A percentile compares a stretch with the other conserved stretches of the same genome.
phyloP scores from a whole-genome alignment of 2,888 invertebrate species.

The Pomacea canaliculata region DNA sequence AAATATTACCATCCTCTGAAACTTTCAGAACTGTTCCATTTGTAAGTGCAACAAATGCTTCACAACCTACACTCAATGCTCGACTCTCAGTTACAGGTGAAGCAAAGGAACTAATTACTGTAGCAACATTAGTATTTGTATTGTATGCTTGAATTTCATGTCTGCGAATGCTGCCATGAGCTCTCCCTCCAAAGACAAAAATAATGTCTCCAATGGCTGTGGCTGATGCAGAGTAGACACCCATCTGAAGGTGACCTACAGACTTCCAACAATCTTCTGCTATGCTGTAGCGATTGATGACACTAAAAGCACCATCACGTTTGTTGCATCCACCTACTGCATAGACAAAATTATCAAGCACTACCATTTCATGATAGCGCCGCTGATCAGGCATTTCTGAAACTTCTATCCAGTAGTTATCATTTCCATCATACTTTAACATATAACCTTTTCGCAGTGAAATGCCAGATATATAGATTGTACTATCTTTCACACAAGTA shows the following conservation, averaged over 20 bases:
- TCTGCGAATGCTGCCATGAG: conserved; percentile 36
- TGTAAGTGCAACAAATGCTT: conserved; percentile 36
- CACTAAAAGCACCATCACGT: conserved; percentile 34
- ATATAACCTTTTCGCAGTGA: conserved; percentile 37
- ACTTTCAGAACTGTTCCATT: conserved; percentile 41
- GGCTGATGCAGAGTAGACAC: conserved; percentile 41
- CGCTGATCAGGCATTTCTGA: conserved; percentile 40
- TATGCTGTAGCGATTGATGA: conserved; percentile 35
- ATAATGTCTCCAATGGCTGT: conserved; percentile 36
- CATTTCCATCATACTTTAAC: conserved; percentile 35
- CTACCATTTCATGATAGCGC: conserved; percentile 41
- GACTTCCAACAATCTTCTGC: conserved; percentile 34
- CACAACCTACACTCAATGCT: conserved; percentile 34
- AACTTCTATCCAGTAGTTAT: conserved; percentile 36
- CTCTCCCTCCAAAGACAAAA: conserved; percentile 42
- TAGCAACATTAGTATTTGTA: conserved; percentile 34
- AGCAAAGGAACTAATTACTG: conserved; percentile 34
- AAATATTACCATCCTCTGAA: conserved; percentile 36
- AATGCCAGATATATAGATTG: conserved; percentile 41
- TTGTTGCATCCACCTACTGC: conserved; percentile 43
- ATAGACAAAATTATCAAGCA: conserved; percentile 33
- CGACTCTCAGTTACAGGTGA: conserved; percentile 40
- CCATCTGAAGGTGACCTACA: conserved; percentile 35
- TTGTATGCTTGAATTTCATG: conserved; percentile 41
- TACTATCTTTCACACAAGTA: conserved; percentile 38